Base-by-base conservation (phyloP, 2,888 invertebrate species). In the Drosophila nr. medialis region DNA sequence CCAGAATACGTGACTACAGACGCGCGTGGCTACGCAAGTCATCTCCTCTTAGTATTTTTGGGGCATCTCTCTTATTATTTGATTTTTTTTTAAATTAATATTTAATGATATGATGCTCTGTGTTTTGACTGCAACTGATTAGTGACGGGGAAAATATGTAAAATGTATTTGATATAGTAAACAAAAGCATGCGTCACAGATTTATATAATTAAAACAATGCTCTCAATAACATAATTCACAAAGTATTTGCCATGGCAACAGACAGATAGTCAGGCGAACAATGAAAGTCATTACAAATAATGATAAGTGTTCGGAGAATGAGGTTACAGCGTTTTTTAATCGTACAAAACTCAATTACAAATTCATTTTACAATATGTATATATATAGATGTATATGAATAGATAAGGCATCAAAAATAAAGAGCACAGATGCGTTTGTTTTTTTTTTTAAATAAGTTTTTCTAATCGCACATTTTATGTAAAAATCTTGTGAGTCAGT, bases 141-240 rank as follows among this genome's bases (percentile, higher is more conserved):
- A 24, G 30, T 24, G 7, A 11, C 36, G 29, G 27, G 40, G 40
- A 15, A 38, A 29, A 21, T 36, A 40, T 67, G 51, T 58, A 58
- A 54, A 63, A 50, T 48, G 36, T 27, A 53, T 49, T 49, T 34
- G 61, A 62, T 51, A 63, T 70, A 67, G 62, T 73, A 69, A 67
- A 64, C 61, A 78, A 67, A 64, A 59, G 29, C 65, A 63, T 64
- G 64, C 75, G 82, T 84, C 85, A 87, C 64, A 55, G 59, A 63
- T 30, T 36, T 64, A 27, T 58, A 63, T 63, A 58, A 72, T 64
- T 56, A 61, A 53, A 18, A 53, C 27, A 75, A 63, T 80, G 68
- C 36, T 77, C 58, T 74, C 58, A 68, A 66, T 79, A 51, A 73
- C 62, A 40, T 70, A 42, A 66, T 40, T 62, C 67, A 60, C 66